These are phyloP conservation scores for Boleophthalmus pectinirostris DNA, from an alignment of 2,113 vertebrate species.

Conservation along the genomic window DNA sequence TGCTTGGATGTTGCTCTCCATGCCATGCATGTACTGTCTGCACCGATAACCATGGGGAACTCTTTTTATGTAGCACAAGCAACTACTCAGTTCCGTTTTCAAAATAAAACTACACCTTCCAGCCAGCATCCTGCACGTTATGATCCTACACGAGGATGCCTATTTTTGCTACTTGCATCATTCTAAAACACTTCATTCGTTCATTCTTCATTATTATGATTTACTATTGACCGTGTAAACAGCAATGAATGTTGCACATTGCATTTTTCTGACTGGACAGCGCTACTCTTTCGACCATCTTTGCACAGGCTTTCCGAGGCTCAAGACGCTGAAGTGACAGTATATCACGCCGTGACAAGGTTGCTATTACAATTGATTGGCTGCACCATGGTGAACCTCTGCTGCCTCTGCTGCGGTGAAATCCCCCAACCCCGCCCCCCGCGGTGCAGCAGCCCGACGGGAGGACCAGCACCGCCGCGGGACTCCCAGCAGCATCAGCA, in stretches of 20 bases:
- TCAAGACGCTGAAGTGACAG: not conserved
- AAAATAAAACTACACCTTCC: not conserved
- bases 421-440: constrained; percentile 77
- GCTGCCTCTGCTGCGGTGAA: constrained; percentile 76
- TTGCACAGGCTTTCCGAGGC: not conserved
- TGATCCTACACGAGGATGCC: not conserved
- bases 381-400: constrained; percentile 71
- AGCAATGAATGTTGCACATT: not conserved
- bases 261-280: not conserved
- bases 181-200: not conserved
- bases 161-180: not conserved
- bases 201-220: not conserved
- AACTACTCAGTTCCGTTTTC: not conserved
- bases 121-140: not conserved
- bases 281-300: not conserved
- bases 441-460: constrained; percentile 40
- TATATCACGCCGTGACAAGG: not conserved
- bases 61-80: not conserved
- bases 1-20: not conserved
- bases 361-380: not conserved
- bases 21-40: not conserved
- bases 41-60: not conserved
- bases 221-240: not conserved
- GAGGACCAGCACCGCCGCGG: constrained; percentile 63
- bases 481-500: constrained; percentile 57